Percentiles rank a stretch among this genome's conserved stretches.
phyloP scores from a whole-genome alignment of 1,140 invertebrate species.

The Drosophila murphyi region DNA sequence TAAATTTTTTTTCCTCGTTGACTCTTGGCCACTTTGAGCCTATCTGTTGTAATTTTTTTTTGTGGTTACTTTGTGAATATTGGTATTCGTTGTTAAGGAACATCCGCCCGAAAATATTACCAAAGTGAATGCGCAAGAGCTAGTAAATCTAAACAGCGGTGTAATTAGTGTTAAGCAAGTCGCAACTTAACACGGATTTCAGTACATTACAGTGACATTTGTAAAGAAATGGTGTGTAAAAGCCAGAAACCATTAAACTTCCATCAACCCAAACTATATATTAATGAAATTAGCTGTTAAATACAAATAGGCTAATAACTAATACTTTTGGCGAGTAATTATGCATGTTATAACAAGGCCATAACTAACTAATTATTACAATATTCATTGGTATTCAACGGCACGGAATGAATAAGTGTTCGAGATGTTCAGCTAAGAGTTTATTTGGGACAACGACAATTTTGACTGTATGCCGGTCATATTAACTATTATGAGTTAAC shows the following conservation, averaged over 20 bases:
- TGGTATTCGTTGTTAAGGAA: background rate
- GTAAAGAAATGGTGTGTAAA: constrained; percentile 25
- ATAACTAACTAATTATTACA: too few species aligned
- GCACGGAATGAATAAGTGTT: too few species aligned
- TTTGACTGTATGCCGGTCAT: too few species aligned
- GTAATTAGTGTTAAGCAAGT: background rate
- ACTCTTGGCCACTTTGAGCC: constrained; percentile 1
- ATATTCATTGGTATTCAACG: too few species aligned
- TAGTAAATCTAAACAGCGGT: background rate
- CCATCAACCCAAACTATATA: too few species aligned
- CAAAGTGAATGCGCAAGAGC: constrained; percentile 2
- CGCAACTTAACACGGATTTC: background rate
- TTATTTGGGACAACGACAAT: too few species aligned
- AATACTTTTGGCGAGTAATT: too few species aligned
- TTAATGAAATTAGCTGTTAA: too few species aligned
- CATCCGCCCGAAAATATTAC: background rate
- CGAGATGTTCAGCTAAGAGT: too few species aligned
- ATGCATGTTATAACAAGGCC: too few species aligned
- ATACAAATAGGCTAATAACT: too few species aligned
- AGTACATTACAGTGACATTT: background rate
- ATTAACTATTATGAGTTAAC: too few species aligned
- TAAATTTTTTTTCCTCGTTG: constrained; percentile 8
- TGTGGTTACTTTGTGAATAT: constrained; percentile 5
- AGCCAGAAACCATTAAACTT: background rate
- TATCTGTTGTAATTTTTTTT: constrained; percentile 11